Base-by-base conservation (phyloP, 2,797 vertebrate genomes). In the Spinibarbus caldwelli region DNA sequence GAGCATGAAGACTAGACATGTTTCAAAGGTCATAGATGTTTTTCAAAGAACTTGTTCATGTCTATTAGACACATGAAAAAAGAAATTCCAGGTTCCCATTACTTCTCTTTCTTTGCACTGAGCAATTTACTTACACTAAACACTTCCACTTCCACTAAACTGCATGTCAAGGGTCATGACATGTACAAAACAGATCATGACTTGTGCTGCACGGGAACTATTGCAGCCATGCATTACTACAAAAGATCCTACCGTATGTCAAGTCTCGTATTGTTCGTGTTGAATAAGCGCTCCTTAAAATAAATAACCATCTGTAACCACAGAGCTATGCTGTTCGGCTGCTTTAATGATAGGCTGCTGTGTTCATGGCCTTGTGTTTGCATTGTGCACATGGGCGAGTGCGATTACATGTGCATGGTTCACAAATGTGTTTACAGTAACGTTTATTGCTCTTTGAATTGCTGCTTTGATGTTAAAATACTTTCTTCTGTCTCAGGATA, bases 291-390 rank as follows among this genome's bases (percentile, higher is more conserved):
- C n/a, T 52, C 17, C 45, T 67, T 34, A 15, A 29, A 77, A 52
- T 41, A 77, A 41, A 29, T 2, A 1, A 4, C 2, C 3, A 0
- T 49, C 43, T 29, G 41, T 26, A 19, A 14, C 19, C 43, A 47
- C 29, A 66, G 71, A 67, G 57, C 12, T 8, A 34, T 49, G 43
- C 59, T 54, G 72, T 31, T 52, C 2, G 82, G 8, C 71, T 34
- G 29, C 82, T 83, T 52, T 83, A 47, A 83, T 66, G 15, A 67
- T 9, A 38, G 81, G 3, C 29, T 49, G 29, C 45, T 21, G 31
- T 72, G 23, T 31, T 64, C 34, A 21, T 41, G 17, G 4, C 2
- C 21, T 14, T 5, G 15, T 52, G 41, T 83, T 54, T 83, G 41
- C 4, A 15, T 45, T 73, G 54, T 23, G 6, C 36, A 11, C 38